Conservation (phyloP, 1,140 invertebrate genomes). For the Pseudachorutes palmiensis region DNA sequence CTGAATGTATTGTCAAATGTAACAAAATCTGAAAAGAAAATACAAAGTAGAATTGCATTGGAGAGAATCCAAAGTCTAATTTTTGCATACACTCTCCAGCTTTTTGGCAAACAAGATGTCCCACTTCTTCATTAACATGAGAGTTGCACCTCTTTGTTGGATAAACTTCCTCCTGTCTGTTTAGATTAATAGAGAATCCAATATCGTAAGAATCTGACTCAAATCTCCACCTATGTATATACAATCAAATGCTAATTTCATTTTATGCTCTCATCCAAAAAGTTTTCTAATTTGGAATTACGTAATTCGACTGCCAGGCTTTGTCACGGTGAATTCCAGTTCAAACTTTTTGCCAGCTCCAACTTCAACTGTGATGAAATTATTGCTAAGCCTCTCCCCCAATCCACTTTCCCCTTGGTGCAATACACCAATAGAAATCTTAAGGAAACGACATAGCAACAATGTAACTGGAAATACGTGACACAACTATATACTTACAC, state of each 20-base stretch:
- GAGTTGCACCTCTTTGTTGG: not conserved
- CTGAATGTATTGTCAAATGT: not conserved
- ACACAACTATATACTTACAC: too few species aligned
- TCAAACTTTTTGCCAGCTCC: not conserved
- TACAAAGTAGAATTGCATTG: not conserved
- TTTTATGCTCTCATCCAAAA: not conserved
- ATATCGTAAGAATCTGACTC: not conserved
- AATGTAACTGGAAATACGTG: too few species aligned
- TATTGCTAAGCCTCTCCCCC: not conserved
- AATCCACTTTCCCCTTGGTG: not conserved
- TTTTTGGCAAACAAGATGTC: not conserved
- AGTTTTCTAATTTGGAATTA: not conserved
- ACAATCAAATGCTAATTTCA: not conserved
- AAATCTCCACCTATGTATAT: not conserved
- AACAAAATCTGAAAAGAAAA: not conserved
- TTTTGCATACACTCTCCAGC: not conserved
- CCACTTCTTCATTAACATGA: not conserved
- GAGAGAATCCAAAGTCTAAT: not conserved
- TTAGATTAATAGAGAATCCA: slow-evolving; percentile 3
- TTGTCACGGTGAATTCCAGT: not conserved
- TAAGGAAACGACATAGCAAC: not conserved
- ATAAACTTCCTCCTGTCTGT: not conserved
- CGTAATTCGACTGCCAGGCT: not conserved
- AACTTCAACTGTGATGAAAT: not conserved
- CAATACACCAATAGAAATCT: not conserved